phyloP scores from a whole-genome alignment of 2,888 invertebrate species.

The Agrotis clavis region DNA sequence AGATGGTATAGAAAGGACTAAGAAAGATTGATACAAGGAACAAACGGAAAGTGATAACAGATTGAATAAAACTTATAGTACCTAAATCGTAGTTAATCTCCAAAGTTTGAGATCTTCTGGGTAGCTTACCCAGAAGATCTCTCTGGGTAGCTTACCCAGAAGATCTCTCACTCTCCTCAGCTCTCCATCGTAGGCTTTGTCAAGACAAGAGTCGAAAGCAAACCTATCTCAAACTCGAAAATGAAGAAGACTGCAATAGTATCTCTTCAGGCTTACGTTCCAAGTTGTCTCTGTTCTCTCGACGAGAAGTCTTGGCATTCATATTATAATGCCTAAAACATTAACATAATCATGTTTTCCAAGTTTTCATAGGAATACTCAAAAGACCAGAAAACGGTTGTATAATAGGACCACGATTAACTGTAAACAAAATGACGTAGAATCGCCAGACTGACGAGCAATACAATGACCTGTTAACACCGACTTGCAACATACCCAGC shows the following conservation, averaged over 20 bases:
- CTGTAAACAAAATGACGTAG: conserved; percentile 13
- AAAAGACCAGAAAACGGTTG: conserved; percentile 1
- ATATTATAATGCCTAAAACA: neutral
- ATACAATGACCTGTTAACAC: conserved; percentile 48
- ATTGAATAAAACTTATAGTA: neutral
- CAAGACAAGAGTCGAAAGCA: too few relatives aligned
- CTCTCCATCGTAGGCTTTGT: too few relatives aligned
- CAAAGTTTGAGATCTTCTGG: too few relatives aligned
- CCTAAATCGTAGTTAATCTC: too few relatives aligned
- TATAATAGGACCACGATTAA: conserved; percentile 14
- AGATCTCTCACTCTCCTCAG: too few relatives aligned
- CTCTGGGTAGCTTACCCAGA: too few relatives aligned
- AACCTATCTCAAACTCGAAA: neutral
- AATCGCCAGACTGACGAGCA: conserved; percentile 4
- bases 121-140: too few relatives aligned
- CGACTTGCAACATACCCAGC: conserved; percentile 15
- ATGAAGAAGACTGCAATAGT: too few relatives aligned
- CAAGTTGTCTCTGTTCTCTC: neutral
- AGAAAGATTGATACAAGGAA: neutral
- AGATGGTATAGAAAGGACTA: neutral
- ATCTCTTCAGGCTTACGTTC: too few relatives aligned
- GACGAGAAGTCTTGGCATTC: neutral
- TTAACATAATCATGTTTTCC: neutral
- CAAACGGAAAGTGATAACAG: too few relatives aligned
- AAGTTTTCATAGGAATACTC: neutral